Evolutionary conservation across 2,113 vertebrate genomes (phyloP).

Genomic region (Haemorhous mexicanus): DNA sequence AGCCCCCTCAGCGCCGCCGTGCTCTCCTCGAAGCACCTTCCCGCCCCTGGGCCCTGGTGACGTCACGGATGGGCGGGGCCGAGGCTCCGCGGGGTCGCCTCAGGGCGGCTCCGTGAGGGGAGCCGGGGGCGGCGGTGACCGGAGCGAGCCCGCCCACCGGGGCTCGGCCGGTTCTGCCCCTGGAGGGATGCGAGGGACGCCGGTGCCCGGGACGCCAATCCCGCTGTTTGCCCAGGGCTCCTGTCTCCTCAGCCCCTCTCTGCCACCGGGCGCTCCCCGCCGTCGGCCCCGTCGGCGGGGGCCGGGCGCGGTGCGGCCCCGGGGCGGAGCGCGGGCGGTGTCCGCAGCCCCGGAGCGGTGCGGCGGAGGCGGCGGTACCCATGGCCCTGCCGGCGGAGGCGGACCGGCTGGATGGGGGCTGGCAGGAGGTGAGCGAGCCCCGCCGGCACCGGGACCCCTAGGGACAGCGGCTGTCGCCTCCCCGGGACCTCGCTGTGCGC

Average conservation of each 20-base stretch:
- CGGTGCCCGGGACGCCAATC: neutral
- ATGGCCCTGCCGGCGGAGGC: constrained; percentile 22
- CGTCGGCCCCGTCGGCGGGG: neutral
- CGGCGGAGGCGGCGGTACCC: neutral
- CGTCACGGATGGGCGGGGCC: neutral
- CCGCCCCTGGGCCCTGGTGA: neutral
- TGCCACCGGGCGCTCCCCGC: neutral
- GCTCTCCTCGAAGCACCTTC: neutral
- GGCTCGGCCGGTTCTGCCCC: neutral
- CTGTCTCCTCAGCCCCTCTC: neutral
- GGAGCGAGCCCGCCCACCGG: rapidly evolving
- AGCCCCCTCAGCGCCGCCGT: neutral
- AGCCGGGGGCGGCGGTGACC: neutral
- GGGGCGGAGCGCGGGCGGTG: constrained; percentile 15
- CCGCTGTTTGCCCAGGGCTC: neutral
- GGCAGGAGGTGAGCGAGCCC: constrained; percentile 38
- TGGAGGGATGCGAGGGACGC: neutral
- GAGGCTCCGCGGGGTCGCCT: neutral
- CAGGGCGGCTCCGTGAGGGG: neutral
- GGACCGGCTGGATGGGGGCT: constrained; percentile 3
- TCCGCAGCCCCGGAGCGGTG: neutral
- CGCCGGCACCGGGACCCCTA: neutral
- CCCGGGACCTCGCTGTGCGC: neutral
- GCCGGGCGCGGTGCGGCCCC: neutral
- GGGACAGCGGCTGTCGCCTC: neutral